Percentiles rank a stretch among this genome's conserved stretches.
Evolutionary conservation across 2,888 invertebrate genomes (phyloP).

Genomic region (Drosophila parthenogenetica): DNA sequence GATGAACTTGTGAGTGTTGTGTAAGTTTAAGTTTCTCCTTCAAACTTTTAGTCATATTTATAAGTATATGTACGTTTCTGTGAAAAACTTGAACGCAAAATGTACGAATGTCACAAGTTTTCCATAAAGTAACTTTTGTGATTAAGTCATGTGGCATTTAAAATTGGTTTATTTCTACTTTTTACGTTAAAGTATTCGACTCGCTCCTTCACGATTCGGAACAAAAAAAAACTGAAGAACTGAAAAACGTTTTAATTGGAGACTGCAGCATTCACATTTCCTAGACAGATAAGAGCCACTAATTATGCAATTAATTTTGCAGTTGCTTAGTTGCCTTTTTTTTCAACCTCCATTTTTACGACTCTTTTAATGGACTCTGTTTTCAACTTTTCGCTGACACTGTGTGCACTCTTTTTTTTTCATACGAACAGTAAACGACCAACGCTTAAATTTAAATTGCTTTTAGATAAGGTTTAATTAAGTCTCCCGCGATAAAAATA

Average conservation of each 20-base stretch:
- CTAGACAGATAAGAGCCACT: conserved; percentile 47
- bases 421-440: conserved; percentile 28
- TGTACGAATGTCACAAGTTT: conserved; percentile 34
- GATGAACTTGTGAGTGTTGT: conserved; percentile 4
- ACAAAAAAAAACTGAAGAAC: background rate
- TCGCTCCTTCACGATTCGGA: background rate
- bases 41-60: background rate
- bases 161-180: background rate
- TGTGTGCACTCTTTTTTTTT: conserved; percentile 50
- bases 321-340: conserved; percentile 14
- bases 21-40: conserved; percentile 9
- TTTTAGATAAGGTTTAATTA: conserved; percentile 70
- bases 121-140: conserved; percentile 52
- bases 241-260: conserved; percentile 8
- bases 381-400: conserved; percentile 31
- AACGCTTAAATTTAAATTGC: conserved; percentile 63
- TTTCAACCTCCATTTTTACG: conserved; percentile 44
- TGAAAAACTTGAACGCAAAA: conserved; percentile 13
- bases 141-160: conserved; percentile 46
- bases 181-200: background rate
- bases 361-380: conserved; percentile 47
- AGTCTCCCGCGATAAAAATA: conserved; percentile 10
- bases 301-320: conserved; percentile 70
- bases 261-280: conserved; percentile 1
- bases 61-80: conserved; percentile 14